Conservation (phyloP, 2,797 vertebrate genomes). For the Eulemur mongoz region DNA sequence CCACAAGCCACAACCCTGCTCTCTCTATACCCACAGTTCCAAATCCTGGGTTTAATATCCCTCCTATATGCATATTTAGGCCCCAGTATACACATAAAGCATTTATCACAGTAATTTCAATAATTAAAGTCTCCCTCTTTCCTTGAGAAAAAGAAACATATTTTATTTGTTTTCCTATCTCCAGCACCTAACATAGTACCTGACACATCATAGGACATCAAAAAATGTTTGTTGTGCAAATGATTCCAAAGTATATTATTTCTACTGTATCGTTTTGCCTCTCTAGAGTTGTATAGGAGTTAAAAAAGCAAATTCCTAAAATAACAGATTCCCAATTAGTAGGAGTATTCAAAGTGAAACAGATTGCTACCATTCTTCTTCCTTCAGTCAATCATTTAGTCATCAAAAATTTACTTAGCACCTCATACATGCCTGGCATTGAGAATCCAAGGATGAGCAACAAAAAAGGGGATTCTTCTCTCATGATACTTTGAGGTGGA, state of each 20-base stretch:
- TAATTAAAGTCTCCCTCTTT: not conserved
- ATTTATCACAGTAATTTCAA: not conserved
- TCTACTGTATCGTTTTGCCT: not conserved
- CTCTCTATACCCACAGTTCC: not conserved
- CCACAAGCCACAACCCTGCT: not conserved
- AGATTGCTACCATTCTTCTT: conserved; percentile 14
- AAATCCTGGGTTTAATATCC: not conserved
- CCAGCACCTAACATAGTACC: not conserved
- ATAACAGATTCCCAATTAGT: not conserved
- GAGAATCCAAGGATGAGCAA: not conserved
- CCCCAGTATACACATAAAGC: not conserved
- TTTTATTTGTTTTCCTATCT: not conserved
- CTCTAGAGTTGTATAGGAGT: not conserved
- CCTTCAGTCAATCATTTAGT: not conserved
- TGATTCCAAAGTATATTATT: conserved; percentile 6
- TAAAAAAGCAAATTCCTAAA: conserved; percentile 3
- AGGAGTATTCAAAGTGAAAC: not conserved
- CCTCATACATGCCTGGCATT: not conserved
- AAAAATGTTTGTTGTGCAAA: not conserved
- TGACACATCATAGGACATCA: not conserved
- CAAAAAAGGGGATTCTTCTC: not conserved
- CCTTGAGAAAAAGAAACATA: not conserved
- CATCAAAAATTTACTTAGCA: conserved; percentile 40
- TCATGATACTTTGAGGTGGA: not conserved
- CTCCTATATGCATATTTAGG: not conserved